Base-by-base conservation (phyloP, 2,888 invertebrate species). In the Andrena minutula region DNA sequence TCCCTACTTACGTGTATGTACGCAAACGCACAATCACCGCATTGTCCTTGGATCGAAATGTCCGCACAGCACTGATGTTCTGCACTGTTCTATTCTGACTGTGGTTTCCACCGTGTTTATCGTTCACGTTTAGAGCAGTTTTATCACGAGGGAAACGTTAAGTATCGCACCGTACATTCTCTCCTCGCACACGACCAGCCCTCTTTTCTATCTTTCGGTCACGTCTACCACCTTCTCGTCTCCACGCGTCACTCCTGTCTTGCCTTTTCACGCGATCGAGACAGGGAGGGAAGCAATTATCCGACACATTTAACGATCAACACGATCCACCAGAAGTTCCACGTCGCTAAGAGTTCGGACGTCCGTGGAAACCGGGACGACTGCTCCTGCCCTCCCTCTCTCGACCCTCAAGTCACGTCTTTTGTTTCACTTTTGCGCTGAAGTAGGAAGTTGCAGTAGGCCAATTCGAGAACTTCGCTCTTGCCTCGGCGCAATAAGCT, bases 51-150 rank as follows among this genome's bases (percentile, higher is more conserved):
- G 83, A 86, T 88, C 85, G 79, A 89, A 89, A 90, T 91, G 90
- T 90, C 90, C 90, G 92, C 92, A 92, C 92, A 90, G 92, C 92
- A 92, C 92, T 89, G 89, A 91, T 86, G 20, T 86, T 90, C 80
- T 87, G 82, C 77, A 79, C 60, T 75, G 71, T 71, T 85, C 78
- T 73, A 63, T 61, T 41, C 74, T 82, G 79, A 72, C 70, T 73
- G 47, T 80, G 71, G 26, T 69, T 51, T 58, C 63, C 71, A 75
- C 63, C 41, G 61, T 81, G 78, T 85, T 82, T 63, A 63, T 61
- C 76, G 35, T 49, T 75, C 63, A 69, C 73, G 61, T 83, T 77
- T 82, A 78, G 66, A 61, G 63, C 72, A 70, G 76, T 76, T 65
- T 28, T 70, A 41, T 53, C 66, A 65, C 63, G 72, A 66, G 71